phyloP scores from a whole-genome alignment of 2,888 invertebrate genomes.

The Acrocyrtus sp. region DNA sequence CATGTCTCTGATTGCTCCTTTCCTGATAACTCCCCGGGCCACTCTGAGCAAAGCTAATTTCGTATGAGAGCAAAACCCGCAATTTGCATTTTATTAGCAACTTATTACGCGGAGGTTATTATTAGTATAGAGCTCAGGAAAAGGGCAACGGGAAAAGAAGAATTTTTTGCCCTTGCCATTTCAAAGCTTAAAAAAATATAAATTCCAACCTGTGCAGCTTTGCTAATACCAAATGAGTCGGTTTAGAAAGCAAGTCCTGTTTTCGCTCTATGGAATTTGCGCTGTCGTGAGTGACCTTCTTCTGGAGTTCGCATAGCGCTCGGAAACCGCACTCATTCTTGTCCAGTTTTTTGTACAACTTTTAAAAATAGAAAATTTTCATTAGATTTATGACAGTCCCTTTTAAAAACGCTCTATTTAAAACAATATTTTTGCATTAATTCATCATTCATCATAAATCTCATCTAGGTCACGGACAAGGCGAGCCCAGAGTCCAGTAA shows the following conservation, averaged over 20 bases:
- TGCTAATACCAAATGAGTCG: slow-evolving; percentile 28
- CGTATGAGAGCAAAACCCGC: too few species aligned
- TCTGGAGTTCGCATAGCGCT: slow-evolving; percentile 37
- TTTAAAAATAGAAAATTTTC: slow-evolving; percentile 1
- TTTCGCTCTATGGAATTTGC: not conserved
- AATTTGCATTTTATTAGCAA: too few species aligned
- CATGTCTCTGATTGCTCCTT: slow-evolving; percentile 3
- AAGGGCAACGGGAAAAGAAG: too few species aligned
- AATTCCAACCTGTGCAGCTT: slow-evolving; percentile 34
- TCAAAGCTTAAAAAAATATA: too few species aligned
- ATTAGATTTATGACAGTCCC: too few species aligned
- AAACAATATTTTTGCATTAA: not conserved
- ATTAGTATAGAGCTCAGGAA: too few species aligned
- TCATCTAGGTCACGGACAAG: slow-evolving; percentile 24
- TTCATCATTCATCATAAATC: not conserved
- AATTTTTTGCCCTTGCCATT: too few species aligned
- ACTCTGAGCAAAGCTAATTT: slow-evolving; percentile 2
- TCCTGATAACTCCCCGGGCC: not conserved
- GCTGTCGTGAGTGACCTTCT: slow-evolving; percentile 29
- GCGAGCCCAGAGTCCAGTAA: too few species aligned
- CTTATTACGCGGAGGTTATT: too few species aligned
- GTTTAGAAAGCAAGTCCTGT: slow-evolving; percentile 2
- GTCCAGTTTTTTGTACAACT: slow-evolving; percentile 36
- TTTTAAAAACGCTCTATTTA: too few species aligned
- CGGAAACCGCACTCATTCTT: slow-evolving; percentile 33